Base-by-base conservation (phyloP, 2,888 invertebrate genomes). In the Perdita meconis region DNA sequence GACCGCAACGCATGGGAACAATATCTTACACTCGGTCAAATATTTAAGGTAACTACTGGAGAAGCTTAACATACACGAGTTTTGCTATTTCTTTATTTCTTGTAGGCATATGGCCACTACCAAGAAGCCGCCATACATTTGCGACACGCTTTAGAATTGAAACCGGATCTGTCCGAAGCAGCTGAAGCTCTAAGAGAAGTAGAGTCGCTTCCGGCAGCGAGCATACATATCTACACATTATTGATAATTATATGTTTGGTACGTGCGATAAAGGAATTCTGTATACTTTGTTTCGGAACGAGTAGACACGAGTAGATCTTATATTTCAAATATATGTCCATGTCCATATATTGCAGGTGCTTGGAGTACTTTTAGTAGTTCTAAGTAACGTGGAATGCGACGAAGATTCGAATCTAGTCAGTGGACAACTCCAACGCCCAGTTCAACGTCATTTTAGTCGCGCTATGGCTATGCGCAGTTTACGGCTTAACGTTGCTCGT, bases 1-100 rank as follows among this genome's bases (percentile, higher is more conserved):
- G 97, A 97, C 89, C 96, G 96, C 89, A 96, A 96, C 90, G 96
- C 97, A 1, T 97, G 97, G 97, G 96, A 97, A 89, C 97, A 97
- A 92, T 97, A 97, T 93, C 97, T 97, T 91, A 97, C 97, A 5
- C 94, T 98, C 66, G 97, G 97, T 5, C 97, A 98, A 93, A 97
- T 98, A 92, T 96, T 97, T 90, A 97, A 97, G 93, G 93, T 93
- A 75, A 61, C 19, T 40, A 16, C 6, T 4, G 6, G 30, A 30
- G 63, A 53, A 42, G 40, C 59, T 55, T 34, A 47, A 24, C 5
- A 8, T 22, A 50, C 8, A n/a, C 38, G 6, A 4, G 47, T 50
- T 57, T 12, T 13, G 34, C 10, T 38, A 36, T n/a, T 12, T 22
- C 42, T 53, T 5, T 1, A 22, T 22, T 68, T 47, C 68, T 73